Base-by-base conservation (phyloP, 2,797 vertebrate genomes). In the Poeciliopsis presidionis region DNA sequence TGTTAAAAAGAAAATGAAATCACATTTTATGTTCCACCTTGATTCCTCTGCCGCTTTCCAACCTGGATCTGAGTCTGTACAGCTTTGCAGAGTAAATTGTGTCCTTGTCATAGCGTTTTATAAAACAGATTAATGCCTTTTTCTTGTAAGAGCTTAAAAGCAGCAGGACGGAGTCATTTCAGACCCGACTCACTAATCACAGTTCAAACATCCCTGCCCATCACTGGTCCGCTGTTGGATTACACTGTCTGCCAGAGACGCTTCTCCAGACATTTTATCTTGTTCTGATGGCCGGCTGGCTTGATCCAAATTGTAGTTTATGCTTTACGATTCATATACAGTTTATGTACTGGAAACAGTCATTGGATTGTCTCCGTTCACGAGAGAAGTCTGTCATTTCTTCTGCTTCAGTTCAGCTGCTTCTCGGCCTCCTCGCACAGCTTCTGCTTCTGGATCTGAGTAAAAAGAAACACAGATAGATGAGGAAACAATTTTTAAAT, bases 361-460 rank as follows among this genome's bases (percentile, higher is more conserved):
- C 5, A 28, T 16, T 1, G 0, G 36, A 46, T 45, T 20, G 0
- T 63, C 1, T 73, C 7, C 1, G 33, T 28, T 16, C 4, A 3
- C 0, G 7, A 18, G 41, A 0, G 3, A 0, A 13, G 57, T 4
- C 7, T 53, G 9, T 91, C 28, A 86, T 69, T 89, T 80, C 47
- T 9, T 25, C 14, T 79, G 77, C 70, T 74, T 78, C 61, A 95
- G 77, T 93, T 93, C 82, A 99, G 96, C 82, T 91, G 88, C 78
- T 92, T 88, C 91, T 98, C 97, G 61, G 92, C 96, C 87, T 93
- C 88, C 47, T 94, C 94, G 8, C 89, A 93, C 46, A 99, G 94
- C 87, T 95, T 96, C 79, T 92, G 89, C 90, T 99, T 99, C 93
- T 97, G 96, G 90, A 99, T 86, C 98, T 99, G 94, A 88, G 90